Percentiles rank a stretch among this genome's conserved stretches.
Evolutionary conservation across 1,140 invertebrate species (phyloP).

Genomic region (Plectrocnemia conspersa): DNA sequence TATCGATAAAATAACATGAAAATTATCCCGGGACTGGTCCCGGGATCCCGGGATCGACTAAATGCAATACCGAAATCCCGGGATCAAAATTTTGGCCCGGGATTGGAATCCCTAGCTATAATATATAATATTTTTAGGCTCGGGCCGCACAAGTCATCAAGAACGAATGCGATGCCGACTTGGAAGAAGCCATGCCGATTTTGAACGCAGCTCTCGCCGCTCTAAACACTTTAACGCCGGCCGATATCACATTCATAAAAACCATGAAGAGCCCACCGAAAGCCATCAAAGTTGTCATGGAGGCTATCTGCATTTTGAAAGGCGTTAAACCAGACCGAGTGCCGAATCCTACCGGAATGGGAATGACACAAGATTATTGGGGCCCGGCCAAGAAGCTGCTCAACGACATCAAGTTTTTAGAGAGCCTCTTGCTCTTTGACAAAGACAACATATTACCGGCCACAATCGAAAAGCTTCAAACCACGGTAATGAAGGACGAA

Average conservation of each 20-base stretch:
- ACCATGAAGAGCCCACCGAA: constrained; percentile 96
- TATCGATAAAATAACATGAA: no score
- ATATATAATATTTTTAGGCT: constrained; percentile 49
- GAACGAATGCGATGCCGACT: constrained; percentile 90
- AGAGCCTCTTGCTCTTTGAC: constrained; percentile 79
- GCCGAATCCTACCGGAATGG: constrained; percentile 73
- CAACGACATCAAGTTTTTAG: constrained; percentile 87
- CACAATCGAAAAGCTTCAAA: constrained; percentile 79
- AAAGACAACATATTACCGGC: constrained; percentile 84
- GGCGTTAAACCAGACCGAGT: constrained; percentile 80
- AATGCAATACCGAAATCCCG: no score
- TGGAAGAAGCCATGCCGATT: constrained; percentile 90
- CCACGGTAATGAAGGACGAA: constrained; percentile 76
- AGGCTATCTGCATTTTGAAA: constrained; percentile 91
- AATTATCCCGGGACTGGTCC: no score
- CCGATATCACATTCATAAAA: constrained; percentile 93
- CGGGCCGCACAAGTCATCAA: constrained; percentile 83
- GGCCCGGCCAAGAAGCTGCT: constrained; percentile 84
- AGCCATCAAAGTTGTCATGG: constrained; percentile 91
- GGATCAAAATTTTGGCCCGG: no score
- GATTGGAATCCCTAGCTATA: no score
- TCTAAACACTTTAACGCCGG: constrained; percentile 83
- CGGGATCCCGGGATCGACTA: no score
- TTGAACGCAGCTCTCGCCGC: constrained; percentile 85
- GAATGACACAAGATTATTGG: constrained; percentile 86